A percentile compares a stretch with the other conserved stretches of the same genome.
Conservation (phyloP, 2,797 vertebrate species). For the Sebastes steindachneri region DNA sequence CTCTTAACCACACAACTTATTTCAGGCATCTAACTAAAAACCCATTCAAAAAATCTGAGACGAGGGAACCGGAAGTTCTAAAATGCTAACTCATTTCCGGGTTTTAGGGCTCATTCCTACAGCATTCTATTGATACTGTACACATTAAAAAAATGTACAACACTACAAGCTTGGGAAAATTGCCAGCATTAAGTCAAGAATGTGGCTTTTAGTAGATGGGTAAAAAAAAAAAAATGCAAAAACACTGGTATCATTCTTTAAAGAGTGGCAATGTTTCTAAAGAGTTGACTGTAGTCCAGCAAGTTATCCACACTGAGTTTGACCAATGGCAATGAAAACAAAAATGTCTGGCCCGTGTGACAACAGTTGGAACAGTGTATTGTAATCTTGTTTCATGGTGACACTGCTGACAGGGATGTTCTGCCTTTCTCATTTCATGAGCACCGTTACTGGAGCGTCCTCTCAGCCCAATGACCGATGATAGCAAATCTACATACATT, state of each 20-base stretch:
- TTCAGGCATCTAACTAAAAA: no score
- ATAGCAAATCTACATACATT: no score
- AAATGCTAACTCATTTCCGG: not conserved
- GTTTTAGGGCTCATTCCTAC: not conserved
- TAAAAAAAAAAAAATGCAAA: not conserved
- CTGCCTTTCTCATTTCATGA: slow-evolving; percentile 6
- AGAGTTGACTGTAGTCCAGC: not conserved
- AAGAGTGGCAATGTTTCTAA: not conserved
- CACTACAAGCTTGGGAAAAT: not conserved
- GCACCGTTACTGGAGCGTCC: not conserved
- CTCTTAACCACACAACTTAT: no score
- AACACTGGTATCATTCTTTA: not conserved
- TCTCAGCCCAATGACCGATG: not conserved
- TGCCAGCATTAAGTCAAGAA: not conserved
- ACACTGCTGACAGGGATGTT: not conserved
- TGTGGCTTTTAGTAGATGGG: not conserved
- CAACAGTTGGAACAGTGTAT: not conserved
- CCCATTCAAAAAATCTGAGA: not conserved
- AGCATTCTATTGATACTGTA: not conserved
- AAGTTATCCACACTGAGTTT: not conserved
- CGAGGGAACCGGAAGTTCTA: not conserved
- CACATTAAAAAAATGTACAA: no score
- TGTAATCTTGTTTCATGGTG: not conserved
- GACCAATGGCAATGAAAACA: not conserved
- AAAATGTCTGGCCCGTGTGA: not conserved